Evolutionary conservation across 2,113 vertebrate genomes (phyloP), one percentile per base, ranked within the genome.

Genomic region (Dolichallabes microphthalmus): DNA sequence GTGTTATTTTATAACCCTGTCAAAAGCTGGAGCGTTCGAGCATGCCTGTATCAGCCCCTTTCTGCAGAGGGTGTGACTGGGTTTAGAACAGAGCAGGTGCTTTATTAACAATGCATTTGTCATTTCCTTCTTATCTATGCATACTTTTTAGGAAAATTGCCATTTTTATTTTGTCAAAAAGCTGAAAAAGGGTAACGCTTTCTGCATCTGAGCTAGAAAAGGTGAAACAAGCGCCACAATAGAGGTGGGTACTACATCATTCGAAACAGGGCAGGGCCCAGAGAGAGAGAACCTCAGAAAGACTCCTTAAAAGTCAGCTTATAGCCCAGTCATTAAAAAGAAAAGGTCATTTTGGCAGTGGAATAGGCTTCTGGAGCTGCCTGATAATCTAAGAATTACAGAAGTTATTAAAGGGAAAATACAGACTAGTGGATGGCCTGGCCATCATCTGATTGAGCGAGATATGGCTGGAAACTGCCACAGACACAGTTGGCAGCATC

Each of bases 311-410:
- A 88, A 91, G 89, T 82, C 64, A 86, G 57, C 89, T 89, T 86
- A 89, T 84, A 77, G 88, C 86, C 85, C 64, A 83, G 77, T 77
- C 87, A 90, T 88, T 90, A 89, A 90, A 91, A 90, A 89, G 85
- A 86, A 88, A 90, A 89, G 89, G 86, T 87, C 87, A 90, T 81
- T 90, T 90, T 87, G 88, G 88, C 86, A 89, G 87, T 66, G 77
- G 88, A 90, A 91, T 85, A 82, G 84, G 89, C 79, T 91, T 90
- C 90, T 91, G 90, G 88, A 89, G 88, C 73, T 58, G 77, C 87
- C 86, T 84, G 89, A 91, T 91, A 91, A 90, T 91, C 87, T 88
- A 87, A 89, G 89, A 89, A 90, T 87, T 90, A 91, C 89, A 86
- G 84, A 88, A 89, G 89, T 90, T 91, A 89, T 89, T 90, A 89